Evolutionary conservation across 2,888 invertebrate genomes (phyloP), one percentile per base, ranked within the genome.

Genomic region (Ellobium chinense): DNA sequence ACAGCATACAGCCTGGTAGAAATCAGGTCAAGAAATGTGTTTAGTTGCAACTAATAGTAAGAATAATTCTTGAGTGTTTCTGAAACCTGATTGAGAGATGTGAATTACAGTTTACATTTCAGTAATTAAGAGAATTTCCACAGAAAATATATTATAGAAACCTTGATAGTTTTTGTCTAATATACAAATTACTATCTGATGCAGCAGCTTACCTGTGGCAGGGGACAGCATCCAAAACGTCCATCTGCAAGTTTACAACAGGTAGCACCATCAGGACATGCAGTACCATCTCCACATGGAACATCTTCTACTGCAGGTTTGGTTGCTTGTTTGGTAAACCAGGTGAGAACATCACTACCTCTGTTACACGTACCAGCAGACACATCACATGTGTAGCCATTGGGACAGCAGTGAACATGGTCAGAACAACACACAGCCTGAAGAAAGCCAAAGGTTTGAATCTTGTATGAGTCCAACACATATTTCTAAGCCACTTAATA

Each of bases 381-480:
- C 1, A 86, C 84, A 80, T 91, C 84, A 88, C 91, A 89, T 29
- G 83, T 85, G 82, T 85, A 82, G 31, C 88, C 88, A 54, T 82
- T 27, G 5, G 88, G 91, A 85, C 92, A 92, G 85, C 92, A 92
- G 81, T 92, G 91, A 18, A 85, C 46, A n/a, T 84, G 80, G 80
- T 92, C 92, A 56, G 78, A 65, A 83, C 92, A 92, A 70, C 92
- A 92, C 7, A 89, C 87, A 37, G 91, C 92, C 88, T 89, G 81
- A 18, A 77, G 31, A 54, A 65, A 56, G n/a, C n/a, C n/a, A n/a
- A n/a, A n/a, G n/a, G n/a, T n/a, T n/a, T n/a, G n/a, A n/a, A n/a
- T n/a, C n/a, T n/a, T n/a, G n/a, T n/a, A n/a, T n/a, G n/a, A n/a
- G n/a, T n/a, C n/a, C n/a, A n/a, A n/a, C n/a, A n/a, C n/a, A n/a